Percentiles rank a stretch among this genome's conserved stretches.
Evolutionary conservation across 2,797 vertebrate species (phyloP).

Genomic region (Anas georgica): DNA sequence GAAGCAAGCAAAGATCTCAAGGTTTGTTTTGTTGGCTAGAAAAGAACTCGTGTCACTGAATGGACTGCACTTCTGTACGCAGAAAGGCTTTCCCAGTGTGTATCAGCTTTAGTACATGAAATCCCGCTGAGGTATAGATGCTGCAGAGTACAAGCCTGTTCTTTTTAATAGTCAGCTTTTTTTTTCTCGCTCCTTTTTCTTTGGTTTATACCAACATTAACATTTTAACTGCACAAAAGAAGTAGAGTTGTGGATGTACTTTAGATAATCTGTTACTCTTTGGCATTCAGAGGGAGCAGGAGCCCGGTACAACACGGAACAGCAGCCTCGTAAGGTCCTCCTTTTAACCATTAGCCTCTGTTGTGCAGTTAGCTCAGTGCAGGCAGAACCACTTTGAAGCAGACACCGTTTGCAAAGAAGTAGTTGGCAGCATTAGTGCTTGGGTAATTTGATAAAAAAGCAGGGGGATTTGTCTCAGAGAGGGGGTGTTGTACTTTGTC

Average conservation of each 20-base stretch:
- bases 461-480: not conserved
- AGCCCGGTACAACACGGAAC: not conserved
- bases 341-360: not conserved
- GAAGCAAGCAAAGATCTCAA: slow-evolving; percentile 69
- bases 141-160: slow-evolving; percentile 48
- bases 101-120: slow-evolving; percentile 56
- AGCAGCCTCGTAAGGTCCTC: not conserved
- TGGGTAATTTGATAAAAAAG: not conserved
- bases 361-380: not conserved
- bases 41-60: slow-evolving; percentile 64
- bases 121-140: slow-evolving; percentile 64
- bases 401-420: not conserved
- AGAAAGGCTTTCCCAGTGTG: slow-evolving; percentile 68
- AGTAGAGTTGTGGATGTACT: not conserved
- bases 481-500: not conserved
- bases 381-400: slow-evolving; percentile 15
- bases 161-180: slow-evolving; percentile 47
- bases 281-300: slow-evolving; percentile 1
- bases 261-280: slow-evolving; percentile 43
- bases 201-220: slow-evolving; percentile 45
- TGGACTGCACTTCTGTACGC: slow-evolving; percentile 32
- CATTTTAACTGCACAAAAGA: slow-evolving; percentile 62
- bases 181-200: slow-evolving; percentile 28
- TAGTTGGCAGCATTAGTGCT: not conserved
- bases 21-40: slow-evolving; percentile 60